Evolutionary conservation across 1,140 invertebrate species (phyloP).

Genomic region (Microplitis mediator): DNA sequence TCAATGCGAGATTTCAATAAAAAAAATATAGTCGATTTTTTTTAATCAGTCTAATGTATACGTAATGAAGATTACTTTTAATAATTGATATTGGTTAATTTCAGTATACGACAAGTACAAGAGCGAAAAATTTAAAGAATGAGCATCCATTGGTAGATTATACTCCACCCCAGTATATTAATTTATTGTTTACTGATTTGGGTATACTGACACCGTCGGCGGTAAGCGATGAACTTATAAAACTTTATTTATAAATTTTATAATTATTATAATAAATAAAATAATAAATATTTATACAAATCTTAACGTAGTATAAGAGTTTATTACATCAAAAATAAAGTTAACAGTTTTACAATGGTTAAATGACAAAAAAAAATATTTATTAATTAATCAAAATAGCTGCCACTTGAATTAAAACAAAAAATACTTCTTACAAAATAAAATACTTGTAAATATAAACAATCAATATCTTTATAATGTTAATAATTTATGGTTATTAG

Average conservation of each 20-base stretch:
- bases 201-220: constrained; percentile 95
- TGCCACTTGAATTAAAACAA: no score
- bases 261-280: constrained; percentile 34
- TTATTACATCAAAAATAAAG: constrained; percentile 14
- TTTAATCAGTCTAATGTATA: neutral
- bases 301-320: neutral
- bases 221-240: constrained; percentile 96
- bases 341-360: neutral
- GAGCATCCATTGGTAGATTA: constrained; percentile 94
- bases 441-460: no score
- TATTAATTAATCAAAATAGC: no score
- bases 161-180: constrained; percentile 92
- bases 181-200: constrained; percentile 91
- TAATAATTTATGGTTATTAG: no score
- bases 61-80: constrained; percentile 1
- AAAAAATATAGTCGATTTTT: no score
- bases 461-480: no score
- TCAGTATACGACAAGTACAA: constrained; percentile 72
- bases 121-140: constrained; percentile 68
- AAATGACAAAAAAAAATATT: no score
- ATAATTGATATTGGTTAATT: constrained; percentile 46
- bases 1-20: no score
- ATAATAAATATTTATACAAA: constrained; percentile 3
- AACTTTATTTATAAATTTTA: constrained; percentile 81
- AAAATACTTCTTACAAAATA: no score